These are phyloP conservation scores for Lithosia quadra DNA, from an alignment of 2,888 invertebrate genomes.

Conservation along the genomic window DNA sequence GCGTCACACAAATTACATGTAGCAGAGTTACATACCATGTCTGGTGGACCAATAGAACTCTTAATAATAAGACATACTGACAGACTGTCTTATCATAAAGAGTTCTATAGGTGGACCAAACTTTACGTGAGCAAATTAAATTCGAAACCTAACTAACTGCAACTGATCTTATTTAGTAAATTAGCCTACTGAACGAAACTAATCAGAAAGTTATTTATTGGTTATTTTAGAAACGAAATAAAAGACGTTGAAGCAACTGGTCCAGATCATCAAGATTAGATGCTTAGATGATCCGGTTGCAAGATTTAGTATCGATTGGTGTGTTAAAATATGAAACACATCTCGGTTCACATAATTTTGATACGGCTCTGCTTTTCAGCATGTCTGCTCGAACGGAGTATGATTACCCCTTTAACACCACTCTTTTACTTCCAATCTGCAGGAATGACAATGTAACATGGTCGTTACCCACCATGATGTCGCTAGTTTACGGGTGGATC, in stretches of 20 bases:
- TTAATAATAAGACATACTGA: too few relatives aligned
- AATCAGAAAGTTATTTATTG: background rate
- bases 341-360: background rate
- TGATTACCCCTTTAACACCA: too few relatives aligned
- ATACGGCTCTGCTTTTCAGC: too few relatives aligned
- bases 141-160: too few relatives aligned
- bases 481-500: too few relatives aligned
- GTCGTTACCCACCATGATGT: too few relatives aligned
- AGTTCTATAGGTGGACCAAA: too few relatives aligned
- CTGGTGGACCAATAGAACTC: too few relatives aligned
- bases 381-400: background rate
- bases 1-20: background rate
- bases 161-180: background rate
- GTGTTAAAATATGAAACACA: background rate
- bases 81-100: too few relatives aligned
- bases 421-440: background rate
- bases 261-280: background rate
- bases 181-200: background rate
- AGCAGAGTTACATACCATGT: too few relatives aligned
- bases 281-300: background rate
- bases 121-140: too few relatives aligned
- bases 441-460: too few relatives aligned
- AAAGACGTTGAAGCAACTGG: background rate
- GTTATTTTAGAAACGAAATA: background rate
- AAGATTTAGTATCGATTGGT: background rate